Conservation (phyloP, 2,888 invertebrate species). For the Drosophila borborema region DNA sequence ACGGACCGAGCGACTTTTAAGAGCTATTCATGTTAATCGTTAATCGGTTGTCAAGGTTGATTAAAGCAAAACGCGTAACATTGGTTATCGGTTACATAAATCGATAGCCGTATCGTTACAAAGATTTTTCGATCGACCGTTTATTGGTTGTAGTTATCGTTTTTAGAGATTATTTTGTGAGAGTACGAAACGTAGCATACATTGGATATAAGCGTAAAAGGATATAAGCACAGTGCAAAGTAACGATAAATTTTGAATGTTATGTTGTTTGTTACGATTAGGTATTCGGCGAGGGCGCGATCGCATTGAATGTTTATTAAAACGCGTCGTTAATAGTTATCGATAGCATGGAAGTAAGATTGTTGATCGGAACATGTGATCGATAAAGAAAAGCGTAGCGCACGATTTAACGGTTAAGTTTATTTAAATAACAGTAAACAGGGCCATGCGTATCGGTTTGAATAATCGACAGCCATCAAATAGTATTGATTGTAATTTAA, state of each 20-base stretch:
- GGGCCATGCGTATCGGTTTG: neutral
- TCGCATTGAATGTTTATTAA: neutral
- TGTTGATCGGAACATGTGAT: neutral
- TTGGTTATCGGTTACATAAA: neutral
- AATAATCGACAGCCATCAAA: slow-evolving; percentile 9
- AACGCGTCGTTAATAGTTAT: neutral
- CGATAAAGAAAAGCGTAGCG: neutral
- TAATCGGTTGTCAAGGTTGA: slow-evolving; percentile 5
- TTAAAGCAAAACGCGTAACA: neutral
- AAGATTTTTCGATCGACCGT: neutral
- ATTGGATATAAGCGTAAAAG: neutral
- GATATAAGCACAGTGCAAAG: neutral
- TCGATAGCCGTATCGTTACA: neutral
- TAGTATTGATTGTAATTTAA: slow-evolving; percentile 11
- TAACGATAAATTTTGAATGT: neutral
- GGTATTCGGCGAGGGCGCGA: too few species aligned
- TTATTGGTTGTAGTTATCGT: slow-evolving; percentile 16
- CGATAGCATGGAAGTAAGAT: neutral
- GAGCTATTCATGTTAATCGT: slow-evolving; percentile 86
- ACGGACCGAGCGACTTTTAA: slow-evolving; percentile 92
- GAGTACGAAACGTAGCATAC: neutral
- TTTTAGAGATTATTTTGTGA: neutral
- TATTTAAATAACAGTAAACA: neutral
- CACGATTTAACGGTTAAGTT: neutral
- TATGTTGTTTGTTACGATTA: neutral